Evolutionary conservation across 1,140 invertebrate genomes (phyloP).

Genomic region (Lordiphosa mommai): DNA sequence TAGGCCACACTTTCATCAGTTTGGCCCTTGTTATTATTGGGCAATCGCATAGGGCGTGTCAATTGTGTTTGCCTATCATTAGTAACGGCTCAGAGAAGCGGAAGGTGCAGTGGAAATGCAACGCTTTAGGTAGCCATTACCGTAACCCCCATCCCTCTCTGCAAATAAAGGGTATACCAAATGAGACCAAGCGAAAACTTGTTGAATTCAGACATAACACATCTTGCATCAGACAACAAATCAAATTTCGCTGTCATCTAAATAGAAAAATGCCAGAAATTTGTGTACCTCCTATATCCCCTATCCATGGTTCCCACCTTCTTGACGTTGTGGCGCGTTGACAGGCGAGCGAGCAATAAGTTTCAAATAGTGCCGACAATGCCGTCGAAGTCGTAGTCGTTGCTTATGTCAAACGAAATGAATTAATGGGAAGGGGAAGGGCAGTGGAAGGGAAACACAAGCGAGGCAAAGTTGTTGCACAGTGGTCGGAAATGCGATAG

Average conservation of each 20-base stretch:
- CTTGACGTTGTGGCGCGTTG: conserved; percentile 45
- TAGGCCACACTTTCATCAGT: conserved; percentile 5
- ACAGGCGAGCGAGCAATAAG: conserved; percentile 63
- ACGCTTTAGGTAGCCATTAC: conserved; percentile 25
- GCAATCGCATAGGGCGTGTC: conserved; percentile 24
- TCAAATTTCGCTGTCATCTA: conserved; percentile 44
- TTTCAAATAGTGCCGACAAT: conserved; percentile 61
- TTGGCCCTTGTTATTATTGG: background rate
- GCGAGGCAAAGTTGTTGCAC: background rate
- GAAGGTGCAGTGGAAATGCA: conserved; percentile 22
- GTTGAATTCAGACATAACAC: conserved; percentile 20
- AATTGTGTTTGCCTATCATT: conserved; percentile 45
- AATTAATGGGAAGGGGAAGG: conserved; percentile 8
- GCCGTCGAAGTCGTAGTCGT: conserved; percentile 47
- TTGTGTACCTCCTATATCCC: background rate
- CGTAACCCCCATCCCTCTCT: background rate
- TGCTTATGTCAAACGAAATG: conserved; percentile 52
- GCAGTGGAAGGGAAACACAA: background rate
- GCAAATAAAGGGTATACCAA: conserved; percentile 8
- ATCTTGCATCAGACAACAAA: conserved; percentile 22
- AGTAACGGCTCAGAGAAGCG: conserved; percentile 45
- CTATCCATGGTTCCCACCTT: background rate
- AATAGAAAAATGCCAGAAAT: conserved; percentile 52
- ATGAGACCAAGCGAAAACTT: conserved; percentile 33
- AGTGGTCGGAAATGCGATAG: too few relatives aligned